Conservation (phyloP, 2,113 vertebrate species). For the Eira barbara region DNA sequence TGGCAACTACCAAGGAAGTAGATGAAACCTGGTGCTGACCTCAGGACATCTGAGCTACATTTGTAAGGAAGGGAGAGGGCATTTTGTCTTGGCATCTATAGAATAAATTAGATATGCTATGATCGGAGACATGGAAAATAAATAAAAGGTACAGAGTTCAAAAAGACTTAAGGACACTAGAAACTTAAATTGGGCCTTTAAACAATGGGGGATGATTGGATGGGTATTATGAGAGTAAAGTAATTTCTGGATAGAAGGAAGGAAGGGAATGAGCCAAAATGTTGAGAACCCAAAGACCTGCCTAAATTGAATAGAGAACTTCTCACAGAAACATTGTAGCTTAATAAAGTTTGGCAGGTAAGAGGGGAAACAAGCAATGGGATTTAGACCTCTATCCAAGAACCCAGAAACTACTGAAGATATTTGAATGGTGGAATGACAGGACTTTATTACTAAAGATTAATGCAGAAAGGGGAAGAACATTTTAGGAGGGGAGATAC, state of each 20-base stretch:
- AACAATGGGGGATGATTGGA: not conserved
- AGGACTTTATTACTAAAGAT: not conserved
- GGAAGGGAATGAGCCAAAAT: not conserved
- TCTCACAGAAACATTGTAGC: not conserved
- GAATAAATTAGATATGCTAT: not conserved
- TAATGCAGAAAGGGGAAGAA: not conserved
- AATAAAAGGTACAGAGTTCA: not conserved
- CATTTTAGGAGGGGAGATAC: not conserved
- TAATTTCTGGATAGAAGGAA: not conserved
- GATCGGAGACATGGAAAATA: not conserved
- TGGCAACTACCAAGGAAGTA: not conserved
- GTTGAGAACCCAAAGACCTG: not conserved
- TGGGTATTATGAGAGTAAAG: not conserved
- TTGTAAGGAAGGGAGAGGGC: not conserved
- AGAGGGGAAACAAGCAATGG: not conserved
- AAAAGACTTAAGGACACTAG: not conserved
- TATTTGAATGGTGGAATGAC: not conserved
- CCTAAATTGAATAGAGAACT: not conserved
- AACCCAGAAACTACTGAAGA: not conserved
- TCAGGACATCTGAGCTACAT: not conserved
- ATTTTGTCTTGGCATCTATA: not conserved
- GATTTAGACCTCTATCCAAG: not conserved
- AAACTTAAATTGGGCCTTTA: not conserved
- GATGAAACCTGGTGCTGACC: not conserved
- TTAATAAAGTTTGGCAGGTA: not conserved